phyloP scores from a whole-genome alignment of 2,797 vertebrate species.

The Lagodon rhomboides region DNA sequence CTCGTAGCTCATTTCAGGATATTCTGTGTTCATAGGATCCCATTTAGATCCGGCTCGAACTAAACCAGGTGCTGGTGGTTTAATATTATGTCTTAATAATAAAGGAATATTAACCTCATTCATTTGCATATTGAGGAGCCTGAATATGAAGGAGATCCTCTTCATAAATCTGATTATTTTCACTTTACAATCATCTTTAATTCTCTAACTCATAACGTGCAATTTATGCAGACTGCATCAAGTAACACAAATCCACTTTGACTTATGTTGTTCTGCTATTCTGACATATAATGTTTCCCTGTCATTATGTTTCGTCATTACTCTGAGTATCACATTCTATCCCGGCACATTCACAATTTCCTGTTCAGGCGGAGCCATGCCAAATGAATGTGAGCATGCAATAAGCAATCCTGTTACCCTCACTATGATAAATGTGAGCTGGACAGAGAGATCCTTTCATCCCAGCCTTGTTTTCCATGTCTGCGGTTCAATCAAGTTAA shows the following conservation, averaged over 20 bases:
- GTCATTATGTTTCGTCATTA: slow-evolving; percentile 19
- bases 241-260: slow-evolving; percentile 17
- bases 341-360: slow-evolving; percentile 37
- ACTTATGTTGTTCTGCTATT: slow-evolving; percentile 2
- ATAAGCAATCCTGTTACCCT: not conserved
- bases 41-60: not conserved
- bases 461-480: not conserved
- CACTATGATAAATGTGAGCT: slow-evolving; percentile 14
- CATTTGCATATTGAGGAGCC: not conserved
- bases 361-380: slow-evolving; percentile 4
- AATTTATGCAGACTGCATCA: slow-evolving; percentile 12
- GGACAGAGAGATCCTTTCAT: slow-evolving; percentile 14
- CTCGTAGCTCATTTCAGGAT: not conserved
- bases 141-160: slow-evolving; percentile 6
- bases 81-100: slow-evolving; percentile 21
- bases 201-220: slow-evolving; percentile 9
- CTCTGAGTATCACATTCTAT: slow-evolving; percentile 12
- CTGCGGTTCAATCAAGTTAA: not conserved
- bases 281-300: slow-evolving; percentile 12
- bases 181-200: slow-evolving; percentile 1
- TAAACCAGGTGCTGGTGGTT: not conserved
- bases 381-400: slow-evolving; percentile 32
- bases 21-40: not conserved
- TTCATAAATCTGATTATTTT: slow-evolving; percentile 23
- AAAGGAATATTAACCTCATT: slow-evolving; percentile 11